These are phyloP conservation scores for Pteropus alecto DNA, from an alignment of 2,113 vertebrate genomes.

Conservation along the genomic window DNA sequence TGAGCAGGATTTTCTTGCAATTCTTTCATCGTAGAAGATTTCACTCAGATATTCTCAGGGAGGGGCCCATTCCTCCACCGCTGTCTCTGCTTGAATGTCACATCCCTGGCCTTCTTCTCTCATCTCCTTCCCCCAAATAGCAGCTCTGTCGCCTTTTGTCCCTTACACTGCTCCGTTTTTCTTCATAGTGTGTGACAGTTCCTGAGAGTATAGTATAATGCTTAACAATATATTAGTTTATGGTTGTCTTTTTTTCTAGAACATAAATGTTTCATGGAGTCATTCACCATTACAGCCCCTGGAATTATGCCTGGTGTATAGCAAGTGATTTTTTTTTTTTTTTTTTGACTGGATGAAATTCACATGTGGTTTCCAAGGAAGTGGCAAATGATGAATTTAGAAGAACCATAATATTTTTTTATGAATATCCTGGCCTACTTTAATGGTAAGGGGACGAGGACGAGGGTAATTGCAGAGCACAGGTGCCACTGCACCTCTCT, in stretches of 20 bases:
- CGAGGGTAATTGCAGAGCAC: neutral
- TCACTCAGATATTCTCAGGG: neutral
- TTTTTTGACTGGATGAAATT: neutral
- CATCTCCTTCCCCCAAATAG: neutral
- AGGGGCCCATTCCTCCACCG: neutral
- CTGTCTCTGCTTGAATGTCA: neutral
- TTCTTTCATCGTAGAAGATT: neutral
- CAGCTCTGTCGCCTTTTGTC: neutral
- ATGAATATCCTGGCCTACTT: neutral
- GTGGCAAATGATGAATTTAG: neutral
- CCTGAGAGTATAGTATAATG: neutral
- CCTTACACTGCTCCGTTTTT: neutral
- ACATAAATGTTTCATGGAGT: neutral
- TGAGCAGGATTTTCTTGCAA: neutral
- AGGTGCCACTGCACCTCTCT: neutral
- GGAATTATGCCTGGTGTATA: neutral
- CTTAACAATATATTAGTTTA: neutral
- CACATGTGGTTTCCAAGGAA: neutral
- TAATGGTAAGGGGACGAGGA: neutral
- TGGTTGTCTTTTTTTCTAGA: neutral
- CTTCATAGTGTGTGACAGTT: neutral
- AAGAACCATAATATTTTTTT: neutral
- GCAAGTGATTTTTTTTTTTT: neutral
- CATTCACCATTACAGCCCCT: neutral
- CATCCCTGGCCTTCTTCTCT: neutral